Evolutionary conservation across 2,888 invertebrate species (phyloP).

Genomic region (Drosophila suboccidentalis): DNA sequence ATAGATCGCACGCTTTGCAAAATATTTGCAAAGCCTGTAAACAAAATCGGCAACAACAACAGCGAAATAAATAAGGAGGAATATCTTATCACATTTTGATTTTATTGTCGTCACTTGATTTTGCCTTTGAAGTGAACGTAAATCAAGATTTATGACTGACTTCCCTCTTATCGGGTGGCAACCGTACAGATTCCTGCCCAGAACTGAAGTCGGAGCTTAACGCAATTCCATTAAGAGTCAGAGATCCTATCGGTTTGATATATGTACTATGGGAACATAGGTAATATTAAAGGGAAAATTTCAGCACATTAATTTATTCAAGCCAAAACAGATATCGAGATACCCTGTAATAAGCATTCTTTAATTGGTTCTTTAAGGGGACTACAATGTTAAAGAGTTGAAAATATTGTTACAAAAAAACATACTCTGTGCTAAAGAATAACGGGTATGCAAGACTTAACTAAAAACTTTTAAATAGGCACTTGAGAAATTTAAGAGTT

Average conservation of each 20-base stretch:
- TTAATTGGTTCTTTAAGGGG: too few relatives aligned
- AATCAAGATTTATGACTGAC: slow-evolving; percentile 14
- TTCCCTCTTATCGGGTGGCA: slow-evolving; percentile 5
- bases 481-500: neutral
- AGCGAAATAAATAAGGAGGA: neutral
- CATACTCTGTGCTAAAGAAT: neutral
- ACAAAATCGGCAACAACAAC: neutral
- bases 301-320: neutral
- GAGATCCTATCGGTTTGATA: neutral
- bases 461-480: too few relatives aligned
- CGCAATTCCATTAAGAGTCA: neutral
- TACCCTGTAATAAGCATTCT: neutral
- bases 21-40: slow-evolving; percentile 34
- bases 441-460: neutral
- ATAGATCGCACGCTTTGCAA: slow-evolving; percentile 18
- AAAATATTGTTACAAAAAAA: neutral
- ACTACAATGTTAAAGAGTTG: too few relatives aligned
- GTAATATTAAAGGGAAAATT: too few relatives aligned
- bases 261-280: neutral
- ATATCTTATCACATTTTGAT: slow-evolving; percentile 16
- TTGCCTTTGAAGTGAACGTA: neutral
- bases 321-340: too few relatives aligned
- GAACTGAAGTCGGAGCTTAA: neutral
- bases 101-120: slow-evolving; percentile 6
- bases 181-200: neutral